Evolutionary conservation across 2,113 vertebrate genomes (phyloP), one percentile per base, ranked within the genome.

Genomic region (Todiramphus saurophagus): DNA sequence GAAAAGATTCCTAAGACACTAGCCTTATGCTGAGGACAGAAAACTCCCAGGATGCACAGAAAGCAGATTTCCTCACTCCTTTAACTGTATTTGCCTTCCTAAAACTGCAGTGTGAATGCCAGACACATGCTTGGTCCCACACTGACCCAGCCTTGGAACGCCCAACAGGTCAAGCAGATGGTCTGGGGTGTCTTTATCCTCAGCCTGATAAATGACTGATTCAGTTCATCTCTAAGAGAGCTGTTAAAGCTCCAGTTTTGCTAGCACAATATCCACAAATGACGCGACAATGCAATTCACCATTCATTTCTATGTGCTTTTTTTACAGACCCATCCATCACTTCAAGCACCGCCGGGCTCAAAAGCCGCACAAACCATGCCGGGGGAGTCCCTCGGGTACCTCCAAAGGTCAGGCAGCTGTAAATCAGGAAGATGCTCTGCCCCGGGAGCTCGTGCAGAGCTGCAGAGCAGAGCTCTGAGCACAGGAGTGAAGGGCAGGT

Each of bases 401-500:
- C 48, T 31, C 73, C 66, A 20, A 43, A 69, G 63, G 56, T 16
- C 0, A 2, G 20, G 60, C 46, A 24, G 69, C 46, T 12, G 17
- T 35, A 53, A 48, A 68, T 31, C 25, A 48, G n/a, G 20, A 0
- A 0, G 67, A 25, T 12, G 33, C 43, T 67, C 24, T 44, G 9
- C 37, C 50, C 58, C 4, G 48, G 35, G 48, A 56, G 20, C 55
- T 56, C 11, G 1, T 30, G n/a, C 39, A 3, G 70, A 69, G 53
- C 55, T 2, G 0, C 35, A 13, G 23, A 18, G 6, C 28, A 5
- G 37, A n/a, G 35, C 51, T n/a, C 37, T 10, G 33, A 53, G 74
- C 33, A 25, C 13, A 13, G 35, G 13, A 70, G 15, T 1, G 1
- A 46, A 53, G 51, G 7, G 0, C n/a, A 59, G 19, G 44, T 17